Base-by-base conservation (phyloP, 2,888 invertebrate genomes). In the Pterostichus madidus region DNA sequence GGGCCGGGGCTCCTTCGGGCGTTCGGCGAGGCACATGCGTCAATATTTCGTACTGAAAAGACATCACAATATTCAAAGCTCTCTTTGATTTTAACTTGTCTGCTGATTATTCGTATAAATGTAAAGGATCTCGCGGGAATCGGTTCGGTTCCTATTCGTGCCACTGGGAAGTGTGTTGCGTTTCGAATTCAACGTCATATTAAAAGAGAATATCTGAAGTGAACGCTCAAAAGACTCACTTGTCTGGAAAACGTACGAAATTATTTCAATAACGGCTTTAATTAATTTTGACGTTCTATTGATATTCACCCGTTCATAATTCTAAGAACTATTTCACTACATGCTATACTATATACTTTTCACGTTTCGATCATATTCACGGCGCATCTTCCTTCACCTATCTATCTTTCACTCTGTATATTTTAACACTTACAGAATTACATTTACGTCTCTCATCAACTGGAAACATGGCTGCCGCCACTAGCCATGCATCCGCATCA, bases 21-120 rank as follows among this genome's bases (percentile, higher is more conserved):
- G 39, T 39, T 39, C 17, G 10, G 17, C 31, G 32, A 24, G 52
- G 75, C n/a, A 75, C 52, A 52, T 32, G 39, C 81, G 75, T 81
- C 81, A 81, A 81, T 81, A 81, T 59, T 31, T 24, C 56, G 15
- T 44, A 31, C 81, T 81, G 81, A 81, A 81, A 81, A 81, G 81
- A 81, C 81, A 81, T 81, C 75, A 81, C 73, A 81, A 81, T 81
- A 81, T 81, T 81, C 81, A 81, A 81, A 81, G 81, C 81, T 75
- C 75, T 75, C 75, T 81, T 81, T 73, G 75, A 75, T 81, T 77
- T 81, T 73, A 73, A 81, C 75, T 75, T 75, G 81, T 75, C 75
- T 73, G 61, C 59, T 81, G 73, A 81, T 81, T 81, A 81, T 81
- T 81, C 81, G 56, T 39, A 75, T 52, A 77, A 56, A 56, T 77